Base-by-base conservation (phyloP, 2,888 invertebrate species). In the Geophilus truncorum region DNA sequence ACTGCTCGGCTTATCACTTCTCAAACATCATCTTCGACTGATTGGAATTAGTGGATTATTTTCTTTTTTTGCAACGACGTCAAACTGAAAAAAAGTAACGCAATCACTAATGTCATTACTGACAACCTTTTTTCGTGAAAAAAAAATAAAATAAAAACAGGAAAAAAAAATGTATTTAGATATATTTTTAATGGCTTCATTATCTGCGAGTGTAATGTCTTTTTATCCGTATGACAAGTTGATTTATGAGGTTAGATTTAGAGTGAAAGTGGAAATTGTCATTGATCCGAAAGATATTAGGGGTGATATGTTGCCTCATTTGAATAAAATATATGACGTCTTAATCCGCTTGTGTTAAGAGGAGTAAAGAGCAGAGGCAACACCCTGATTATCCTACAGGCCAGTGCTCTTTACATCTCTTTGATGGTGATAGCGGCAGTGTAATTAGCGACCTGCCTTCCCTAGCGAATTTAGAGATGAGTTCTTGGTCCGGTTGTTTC, bases 401-500 rank as follows among this genome's bases (percentile, higher is more conserved):
- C 70, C 70, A 70, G 70, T 70, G 70, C 70, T 70, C 70, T 70
- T 25, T 70, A n/a, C 70, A 70, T 70, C 70, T 25, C 70, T 25
- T 70, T 70, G 70, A 70, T 25, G 70, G 70, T 25, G 70, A 70
- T 70, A 70, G 70, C 70, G 70, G 23, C 28, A 28, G 70, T 70
- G 70, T 70, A 70, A 70, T 70, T 70, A 70, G 70, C 70, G 70
- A 28, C 70, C 28, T 70, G 70, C 70, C n/a, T 28, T 70, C 70
- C 70, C 70, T 12, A 70, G 70, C 28, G 70, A 70, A 28, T 70
- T 70, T 70, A 28, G 70, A 70, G 70, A 70, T 70, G 70, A 70
- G 70, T 70, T 70, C 70, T 70, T 70, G 70, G 70, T 70, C 70
- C 70, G 70, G 70, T 70, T 70, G 70, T 70, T 70, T 70, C 70